Evolutionary conservation across 2,113 vertebrate species (phyloP), one percentile per base, ranked within the genome.

Genomic region (Crotalus viridis): DNA sequence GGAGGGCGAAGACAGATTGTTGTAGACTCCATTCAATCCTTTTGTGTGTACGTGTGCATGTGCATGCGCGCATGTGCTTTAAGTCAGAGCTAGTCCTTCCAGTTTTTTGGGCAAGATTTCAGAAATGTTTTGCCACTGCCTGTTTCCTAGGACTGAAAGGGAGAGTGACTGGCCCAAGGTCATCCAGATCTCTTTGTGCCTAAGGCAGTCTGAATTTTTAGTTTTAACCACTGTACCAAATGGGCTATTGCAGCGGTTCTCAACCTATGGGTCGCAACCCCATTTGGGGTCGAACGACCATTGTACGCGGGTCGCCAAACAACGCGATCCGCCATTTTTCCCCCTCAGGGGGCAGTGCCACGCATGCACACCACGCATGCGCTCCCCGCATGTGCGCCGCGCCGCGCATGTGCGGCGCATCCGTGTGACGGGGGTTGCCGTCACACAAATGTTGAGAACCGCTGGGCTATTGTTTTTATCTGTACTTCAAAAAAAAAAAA

Each of bases 341-440:
- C 39, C 39, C 39, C 39, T 39, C 39, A 39, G 39, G 2, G 39
- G 39, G 39, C 39, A 2, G 39, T 0, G 39, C 39, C 39, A 39
- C 39, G 39, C 39, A 39, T 39, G 39, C 2, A 2, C 39, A 39
- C 39, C 39, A 39, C 2, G 39, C 39, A 39, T 39, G 39, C 39
- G 2, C 39, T 39, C 39, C 39, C 0, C 39, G 39, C 39, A 39
- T 39, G 39, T 2, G 2, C 39, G 0, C 39, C 39, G 0, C 39
- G 39, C 39, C 39, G 39, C 2, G 39, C 39, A 39, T 39, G 39
- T n/a, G n/a, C n/a, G n/a, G n/a, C n/a, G n/a, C n/a, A n/a, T 39
- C 39, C 39, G 39, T 39, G 39, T 39, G 39, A 39, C 39, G 2
- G 39, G 39, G 39, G 39, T 39, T 3, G 39, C 39, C 39, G 39